Evolutionary conservation across 2,797 vertebrate genomes (phyloP).

Genomic region (Melanogrammus aeglefinus): DNA sequence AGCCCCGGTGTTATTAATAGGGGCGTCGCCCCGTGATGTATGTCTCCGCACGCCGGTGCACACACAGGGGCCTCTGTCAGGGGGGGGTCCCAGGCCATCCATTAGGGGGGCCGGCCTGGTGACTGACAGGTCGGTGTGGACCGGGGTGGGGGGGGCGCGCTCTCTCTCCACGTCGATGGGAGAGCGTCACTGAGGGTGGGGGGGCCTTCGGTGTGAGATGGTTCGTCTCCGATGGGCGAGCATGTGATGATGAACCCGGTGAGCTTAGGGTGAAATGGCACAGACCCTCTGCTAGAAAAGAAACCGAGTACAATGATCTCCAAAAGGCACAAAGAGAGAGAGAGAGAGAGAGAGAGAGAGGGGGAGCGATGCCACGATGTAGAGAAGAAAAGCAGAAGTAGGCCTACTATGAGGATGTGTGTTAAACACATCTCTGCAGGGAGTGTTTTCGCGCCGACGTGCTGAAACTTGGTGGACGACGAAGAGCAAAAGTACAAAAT

Average conservation of each 20-base stretch:
- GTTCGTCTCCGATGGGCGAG: background rate
- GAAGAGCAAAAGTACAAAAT: background rate
- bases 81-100: background rate
- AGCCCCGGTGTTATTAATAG: background rate
- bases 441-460: too few relatives aligned
- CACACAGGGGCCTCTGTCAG: background rate
- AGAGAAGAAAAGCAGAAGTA: background rate
- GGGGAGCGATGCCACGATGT: slow-evolving; percentile 43
- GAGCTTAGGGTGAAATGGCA: background rate
- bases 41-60: background rate
- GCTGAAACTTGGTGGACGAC: background rate
- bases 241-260: background rate
- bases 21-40: background rate
- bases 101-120: background rate
- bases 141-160: too few relatives aligned
- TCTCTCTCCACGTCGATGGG: background rate
- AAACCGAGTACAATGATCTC: slow-evolving; percentile 43
- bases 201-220: background rate
- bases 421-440: slow-evolving; percentile 27
- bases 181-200: too few relatives aligned
- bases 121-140: too few relatives aligned
- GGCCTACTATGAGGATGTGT: background rate
- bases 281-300: background rate
- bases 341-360: slow-evolving; percentile 26
- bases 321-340: slow-evolving; percentile 50